Base-by-base conservation (phyloP, 2,888 invertebrate genomes). In the Drosophila dives region DNA sequence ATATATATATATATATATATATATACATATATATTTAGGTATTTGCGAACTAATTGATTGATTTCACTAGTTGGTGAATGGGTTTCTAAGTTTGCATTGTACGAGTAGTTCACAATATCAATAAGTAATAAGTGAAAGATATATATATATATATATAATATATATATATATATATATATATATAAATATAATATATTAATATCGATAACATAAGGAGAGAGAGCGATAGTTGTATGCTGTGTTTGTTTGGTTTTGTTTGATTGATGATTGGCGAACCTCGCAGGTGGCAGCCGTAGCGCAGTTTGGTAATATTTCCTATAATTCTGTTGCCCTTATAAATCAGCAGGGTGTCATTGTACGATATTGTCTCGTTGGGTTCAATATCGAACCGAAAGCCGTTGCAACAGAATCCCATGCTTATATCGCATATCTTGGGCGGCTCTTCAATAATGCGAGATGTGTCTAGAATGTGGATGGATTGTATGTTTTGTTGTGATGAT, bases 261-360 rank as follows among this genome's bases (percentile, higher is more conserved):
- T 51, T 60, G 77, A 63, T 77, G 63, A 51, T 59, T 67, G 56
- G 88, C 90, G 87, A 90, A 90, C 90, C 90, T 90, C 88, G 79
- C 80, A 64, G 75, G 56, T 81, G 86, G 80, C 91, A 91, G 90
- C 91, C 91, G 71, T 77, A 66, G 66, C 68, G 84, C 71, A 91
- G 89, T 77, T 86, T 91, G 56, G 92, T 92, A 58, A 91, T 83
- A 81, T 91, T 91, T 89, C 91, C 91, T 91, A 91, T 85, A 67
- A 79, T 72, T 74, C 90, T 87, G 77, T 90, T 90, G 85, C 69
- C 83, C 62, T 89, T 91, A 84, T 77, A 85, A 61, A 91, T 75
- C 77, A 70, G 77, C 69, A 92, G 82, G 51, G 91, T 91, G 74
- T 92, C 91, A 89, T 92, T 91, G 74, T 73, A 65, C 62, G 90